A percentile compares a stretch with the other conserved stretches of the same genome.
Conservation (phyloP, 2,113 vertebrate species). For the Thamnaconus septentrionalis region DNA sequence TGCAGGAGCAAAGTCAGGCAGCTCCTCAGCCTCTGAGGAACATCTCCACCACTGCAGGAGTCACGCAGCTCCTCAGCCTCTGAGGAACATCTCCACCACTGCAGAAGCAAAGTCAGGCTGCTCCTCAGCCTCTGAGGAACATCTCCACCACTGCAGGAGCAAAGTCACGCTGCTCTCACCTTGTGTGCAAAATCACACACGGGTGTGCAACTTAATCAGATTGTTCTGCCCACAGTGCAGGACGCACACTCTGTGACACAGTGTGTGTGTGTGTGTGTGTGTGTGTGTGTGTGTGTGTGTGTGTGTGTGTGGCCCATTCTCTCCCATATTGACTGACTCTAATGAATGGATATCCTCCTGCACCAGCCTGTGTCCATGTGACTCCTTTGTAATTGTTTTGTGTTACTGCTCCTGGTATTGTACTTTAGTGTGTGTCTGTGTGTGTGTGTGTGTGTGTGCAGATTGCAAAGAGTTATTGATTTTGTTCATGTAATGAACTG, state of each 20-base stretch:
- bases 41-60: too few species aligned
- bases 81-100: too few species aligned
- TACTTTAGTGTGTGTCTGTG: too few species aligned
- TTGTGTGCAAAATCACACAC: conserved; percentile 8
- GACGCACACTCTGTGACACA: not conserved
- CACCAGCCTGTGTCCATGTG: conserved; percentile 21
- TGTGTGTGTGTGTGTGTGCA: conserved; percentile 7
- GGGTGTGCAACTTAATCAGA: conserved; percentile 19
- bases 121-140: too few species aligned
- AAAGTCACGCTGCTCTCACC: conserved; percentile 20
- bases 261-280: conserved; percentile 7
- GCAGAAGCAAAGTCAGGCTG: too few species aligned
- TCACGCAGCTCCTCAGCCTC: too few species aligned
- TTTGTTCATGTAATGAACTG: conserved; percentile 53
- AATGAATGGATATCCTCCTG: conserved; percentile 53
- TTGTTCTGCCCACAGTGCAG: not conserved
- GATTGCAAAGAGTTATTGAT: conserved; percentile 39
- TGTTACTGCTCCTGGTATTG: conserved; percentile 2
- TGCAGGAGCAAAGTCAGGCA: conserved; percentile 4
- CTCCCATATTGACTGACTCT: conserved; percentile 58
- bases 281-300: conserved; percentile 4
- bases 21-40: not conserved
- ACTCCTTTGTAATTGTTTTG: conserved; percentile 28
- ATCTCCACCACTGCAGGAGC: not conserved
- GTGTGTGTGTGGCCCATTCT: not conserved